Evolutionary conservation across 2,113 vertebrate genomes (phyloP), one percentile per base, ranked within the genome.

Genomic region (human (Homo sapiens)): DNA sequence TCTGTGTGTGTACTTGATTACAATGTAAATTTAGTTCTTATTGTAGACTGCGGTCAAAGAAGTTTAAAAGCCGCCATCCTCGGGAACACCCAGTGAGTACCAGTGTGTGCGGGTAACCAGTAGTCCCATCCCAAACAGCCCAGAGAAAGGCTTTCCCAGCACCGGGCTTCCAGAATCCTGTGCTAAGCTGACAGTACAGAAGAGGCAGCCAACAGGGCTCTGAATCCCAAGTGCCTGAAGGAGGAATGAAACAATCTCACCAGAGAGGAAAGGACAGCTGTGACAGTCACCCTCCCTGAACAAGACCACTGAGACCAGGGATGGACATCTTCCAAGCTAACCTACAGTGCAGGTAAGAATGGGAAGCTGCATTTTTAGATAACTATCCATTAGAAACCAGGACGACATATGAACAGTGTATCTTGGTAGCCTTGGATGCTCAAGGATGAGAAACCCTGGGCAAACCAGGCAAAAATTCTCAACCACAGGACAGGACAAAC

Each of bases 201-300:
- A n/a, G 52, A 45, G 17, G 59, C n/a, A 66, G 55, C 38, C 14
- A 30, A 1, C 11, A 1, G 0, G 11, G 38, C 48, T 52, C 64
- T 85, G 73, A 55, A 80, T 20, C 64, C 57, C 1, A 3, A 1
- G 27, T 6, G 35, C 66, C 45, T 16, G 30, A 72, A 84, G 48
- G 23, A 92, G 27, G 23, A 50, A 75, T 0, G 0, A 73, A 38
- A 52, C 0, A 11, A 75, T 14, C 40, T 72, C 17, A 8, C 48
- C 25, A 5, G 22, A 20, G 23, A 7, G 8, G 9, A 3, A 11
- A 0, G 6, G 5, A 32, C 5, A 0, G 76, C 45, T 43, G 17
- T 2, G 5, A 57, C 59, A 14, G 10, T 40, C 32, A 50, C n/a
- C 20, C 23, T 48, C 59, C 13, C 59, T 8, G 23, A 82, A 38